Percentiles rank a stretch among this genome's conserved stretches.
Conservation (phyloP, 64 coral and sea anemone genomes). For the Montipora foliosa region DNA sequence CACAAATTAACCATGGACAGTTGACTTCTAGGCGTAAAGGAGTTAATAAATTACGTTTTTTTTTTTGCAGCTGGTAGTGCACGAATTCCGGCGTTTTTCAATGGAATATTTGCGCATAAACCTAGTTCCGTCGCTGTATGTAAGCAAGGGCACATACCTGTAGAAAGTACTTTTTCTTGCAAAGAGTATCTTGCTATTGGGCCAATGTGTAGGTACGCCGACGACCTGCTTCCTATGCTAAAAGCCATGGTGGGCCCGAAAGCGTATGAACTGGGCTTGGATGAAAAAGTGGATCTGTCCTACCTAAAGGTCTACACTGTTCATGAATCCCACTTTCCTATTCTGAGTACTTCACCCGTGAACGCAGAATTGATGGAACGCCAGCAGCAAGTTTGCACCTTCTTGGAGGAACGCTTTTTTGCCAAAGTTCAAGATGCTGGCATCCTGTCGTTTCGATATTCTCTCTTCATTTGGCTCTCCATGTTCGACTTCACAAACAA, state of each 20-base stretch:
- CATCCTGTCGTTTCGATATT: slow-evolving; percentile 69
- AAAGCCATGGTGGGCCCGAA: slow-evolving; percentile 81
- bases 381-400: slow-evolving; percentile 66
- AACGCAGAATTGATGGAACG: slow-evolving; percentile 46
- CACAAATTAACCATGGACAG: too few species aligned
- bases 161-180: slow-evolving; percentile 62
- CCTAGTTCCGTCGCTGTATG: slow-evolving; percentile 79
- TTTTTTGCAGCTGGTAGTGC: slow-evolving; percentile 83
- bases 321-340: slow-evolving; percentile 53
- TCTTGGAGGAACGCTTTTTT: slow-evolving; percentile 53
- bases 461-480: slow-evolving; percentile 79
- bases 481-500: slow-evolving; percentile 56
- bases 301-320: slow-evolving; percentile 82
- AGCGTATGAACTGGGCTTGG: slow-evolving; percentile 50
- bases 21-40: too few species aligned
- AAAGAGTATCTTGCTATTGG: slow-evolving; percentile 89
- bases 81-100: slow-evolving; percentile 92
- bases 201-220: slow-evolving; percentile 87
- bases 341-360: slow-evolving; percentile 57
- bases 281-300: slow-evolving; percentile 81
- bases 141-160: slow-evolving; percentile 80
- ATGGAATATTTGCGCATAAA: slow-evolving; percentile 93
- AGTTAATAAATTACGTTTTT: neutral
- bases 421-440: slow-evolving; percentile 51
- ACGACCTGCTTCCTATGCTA: slow-evolving; percentile 75